Conservation (phyloP, 2,888 invertebrate species). For the Aleiodes leptofemur region DNA sequence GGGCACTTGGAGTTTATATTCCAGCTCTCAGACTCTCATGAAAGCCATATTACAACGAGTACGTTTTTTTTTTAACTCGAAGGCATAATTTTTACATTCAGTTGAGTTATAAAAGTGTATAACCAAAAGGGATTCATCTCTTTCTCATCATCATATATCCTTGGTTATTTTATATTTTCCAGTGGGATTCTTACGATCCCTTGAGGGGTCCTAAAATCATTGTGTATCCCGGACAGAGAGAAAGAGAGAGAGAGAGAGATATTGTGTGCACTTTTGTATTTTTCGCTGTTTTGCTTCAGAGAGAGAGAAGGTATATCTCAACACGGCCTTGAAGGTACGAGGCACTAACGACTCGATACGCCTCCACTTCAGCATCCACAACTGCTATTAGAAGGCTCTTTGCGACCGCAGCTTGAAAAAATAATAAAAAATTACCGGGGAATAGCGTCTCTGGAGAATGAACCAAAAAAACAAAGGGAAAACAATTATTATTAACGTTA, state of each 20-base stretch:
- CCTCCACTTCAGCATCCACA: conserved; percentile 29
- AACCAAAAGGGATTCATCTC: conserved; percentile 24
- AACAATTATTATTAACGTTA: conserved; percentile 1
- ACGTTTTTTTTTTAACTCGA: conserved; percentile 39
- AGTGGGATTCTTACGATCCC: conserved; percentile 45
- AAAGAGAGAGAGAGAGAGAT: no score
- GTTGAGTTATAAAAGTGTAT: conserved; percentile 20
- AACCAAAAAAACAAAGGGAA: no score
- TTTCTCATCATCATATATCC: conserved; percentile 42
- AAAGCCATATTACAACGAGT: background rate
- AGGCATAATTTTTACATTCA: conserved; percentile 45
- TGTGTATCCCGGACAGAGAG: conserved; percentile 38
- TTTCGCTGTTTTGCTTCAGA: background rate
- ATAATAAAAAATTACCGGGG: conserved; percentile 1
- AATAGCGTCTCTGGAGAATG: no score
- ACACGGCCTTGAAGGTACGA: conserved; percentile 23
- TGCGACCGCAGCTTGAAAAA: conserved; percentile 4
- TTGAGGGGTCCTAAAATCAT: conserved; percentile 44
- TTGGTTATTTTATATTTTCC: conserved; percentile 58
- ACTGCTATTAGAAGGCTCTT: conserved; percentile 36
- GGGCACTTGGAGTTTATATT: background rate
- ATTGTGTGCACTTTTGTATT: conserved; percentile 3
- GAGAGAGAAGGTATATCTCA: background rate
- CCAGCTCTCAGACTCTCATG: background rate
- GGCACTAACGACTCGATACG: conserved; percentile 45